phyloP scores from a whole-genome alignment of 2,113 vertebrate species.

The Hystrix brachyura region DNA sequence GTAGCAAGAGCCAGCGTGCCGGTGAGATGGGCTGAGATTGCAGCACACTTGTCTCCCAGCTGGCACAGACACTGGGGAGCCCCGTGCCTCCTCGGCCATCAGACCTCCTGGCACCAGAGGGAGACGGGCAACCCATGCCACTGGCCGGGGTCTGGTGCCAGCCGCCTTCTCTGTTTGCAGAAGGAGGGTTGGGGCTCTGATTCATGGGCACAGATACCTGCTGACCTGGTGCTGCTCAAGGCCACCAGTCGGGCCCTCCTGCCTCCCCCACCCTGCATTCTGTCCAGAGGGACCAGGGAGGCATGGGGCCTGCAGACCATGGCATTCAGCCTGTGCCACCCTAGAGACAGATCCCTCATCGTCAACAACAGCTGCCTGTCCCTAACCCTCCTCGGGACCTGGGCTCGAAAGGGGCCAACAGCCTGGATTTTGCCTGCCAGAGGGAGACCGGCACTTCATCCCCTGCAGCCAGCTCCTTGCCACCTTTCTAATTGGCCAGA shows the following conservation, averaged over 20 bases:
- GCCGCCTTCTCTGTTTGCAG: conserved; percentile 86
- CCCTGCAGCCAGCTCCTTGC: not conserved
- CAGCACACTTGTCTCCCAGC: conserved; percentile 83
- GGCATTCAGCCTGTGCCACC: not conserved
- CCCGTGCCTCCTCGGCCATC: conserved; percentile 80
- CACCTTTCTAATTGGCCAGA: not conserved
- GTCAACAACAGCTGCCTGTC: no score
- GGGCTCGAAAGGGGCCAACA: not conserved
- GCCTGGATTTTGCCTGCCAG: not conserved
- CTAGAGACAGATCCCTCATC: not conserved
- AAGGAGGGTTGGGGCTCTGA: conserved; percentile 76
- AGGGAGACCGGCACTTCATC: not conserved
- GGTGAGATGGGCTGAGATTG: conserved; percentile 87
- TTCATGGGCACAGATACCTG: conserved; percentile 84
- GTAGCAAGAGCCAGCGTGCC: conserved; percentile 85
- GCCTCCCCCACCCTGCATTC: not conserved
- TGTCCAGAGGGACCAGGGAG: not conserved
- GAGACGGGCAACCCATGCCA: conserved; percentile 74
- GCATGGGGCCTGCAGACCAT: not conserved
- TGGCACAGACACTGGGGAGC: conserved; percentile 80
- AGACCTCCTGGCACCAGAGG: conserved; percentile 91
- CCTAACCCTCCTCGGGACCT: not conserved
- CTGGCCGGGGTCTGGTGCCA: conserved; percentile 87
- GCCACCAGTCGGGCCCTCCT: conserved; percentile 71
- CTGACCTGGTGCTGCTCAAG: conserved; percentile 70